These are phyloP conservation scores for Temnothorax rugatulus DNA, from an alignment of 2,888 invertebrate genomes.

Conservation along the genomic window DNA sequence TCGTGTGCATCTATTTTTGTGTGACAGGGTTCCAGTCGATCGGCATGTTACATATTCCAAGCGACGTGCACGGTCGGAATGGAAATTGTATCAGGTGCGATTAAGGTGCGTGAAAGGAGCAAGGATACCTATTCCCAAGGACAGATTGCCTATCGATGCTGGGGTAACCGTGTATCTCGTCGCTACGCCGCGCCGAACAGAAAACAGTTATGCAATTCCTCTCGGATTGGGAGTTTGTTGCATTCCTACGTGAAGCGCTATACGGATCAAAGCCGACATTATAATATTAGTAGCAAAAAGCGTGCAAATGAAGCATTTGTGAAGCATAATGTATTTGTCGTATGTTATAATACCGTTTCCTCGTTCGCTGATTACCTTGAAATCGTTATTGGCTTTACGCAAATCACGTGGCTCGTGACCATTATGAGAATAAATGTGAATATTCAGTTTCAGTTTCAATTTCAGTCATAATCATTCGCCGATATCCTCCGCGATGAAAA, in stretches of 20 bases:
- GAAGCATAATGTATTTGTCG: not conserved
- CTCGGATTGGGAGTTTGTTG: slow-evolving; percentile 15
- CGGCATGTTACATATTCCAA: slow-evolving; percentile 41
- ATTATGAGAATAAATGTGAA: slow-evolving; percentile 26
- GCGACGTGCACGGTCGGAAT: slow-evolving; percentile 51
- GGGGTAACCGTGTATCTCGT: slow-evolving; percentile 27
- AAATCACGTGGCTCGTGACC: slow-evolving; percentile 12
- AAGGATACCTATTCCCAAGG: slow-evolving; percentile 68
- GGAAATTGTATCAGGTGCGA: slow-evolving; percentile 62
- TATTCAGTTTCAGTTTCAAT: slow-evolving; percentile 41
- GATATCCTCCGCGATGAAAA: slow-evolving; percentile 9
- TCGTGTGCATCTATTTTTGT: slow-evolving; percentile 30
- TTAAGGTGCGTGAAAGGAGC: slow-evolving; percentile 69
- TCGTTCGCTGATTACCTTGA: slow-evolving; percentile 45
- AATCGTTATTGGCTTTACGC: slow-evolving; percentile 36
- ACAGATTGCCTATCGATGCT: slow-evolving; percentile 52
- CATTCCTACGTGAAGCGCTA: not conserved
- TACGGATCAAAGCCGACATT: not conserved
- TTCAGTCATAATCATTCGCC: slow-evolving; percentile 30
- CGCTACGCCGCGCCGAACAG: slow-evolving; percentile 11
- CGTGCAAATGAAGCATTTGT: not conserved
- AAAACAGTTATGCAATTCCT: slow-evolving; percentile 46
- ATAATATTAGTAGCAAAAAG: slow-evolving; percentile 2
- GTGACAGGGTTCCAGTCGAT: slow-evolving; percentile 28
- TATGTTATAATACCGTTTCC: not conserved